phyloP scores from a whole-genome alignment of 53 echinoderm and acorn worm genomes.

The Pentamera pediparva region DNA sequence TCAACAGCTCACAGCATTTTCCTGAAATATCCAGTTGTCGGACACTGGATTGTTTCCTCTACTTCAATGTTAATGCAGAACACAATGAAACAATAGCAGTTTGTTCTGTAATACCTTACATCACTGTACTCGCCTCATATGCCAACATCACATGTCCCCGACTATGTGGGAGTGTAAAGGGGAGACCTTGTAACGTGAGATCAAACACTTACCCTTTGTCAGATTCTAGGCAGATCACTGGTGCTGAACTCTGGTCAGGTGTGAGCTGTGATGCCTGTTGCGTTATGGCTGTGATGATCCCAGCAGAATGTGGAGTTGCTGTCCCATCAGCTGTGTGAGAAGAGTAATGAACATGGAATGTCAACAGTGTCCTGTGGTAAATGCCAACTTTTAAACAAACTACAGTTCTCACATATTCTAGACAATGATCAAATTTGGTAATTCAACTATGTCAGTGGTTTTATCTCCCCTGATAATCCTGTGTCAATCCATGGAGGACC shows the following conservation, averaged over 20 bases:
- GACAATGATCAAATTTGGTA: no score
- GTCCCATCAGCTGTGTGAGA: slow-evolving; percentile 70
- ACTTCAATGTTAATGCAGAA: background rate
- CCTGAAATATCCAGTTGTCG: no score
- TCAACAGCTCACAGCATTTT: no score
- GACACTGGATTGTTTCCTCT: no score
- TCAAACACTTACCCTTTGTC: slow-evolving; percentile 68
- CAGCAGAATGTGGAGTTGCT: slow-evolving; percentile 65
- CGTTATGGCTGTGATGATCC: slow-evolving; percentile 61
- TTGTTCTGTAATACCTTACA: no score
- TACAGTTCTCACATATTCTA: no score
- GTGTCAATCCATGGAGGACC: no score
- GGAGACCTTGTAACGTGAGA: no score
- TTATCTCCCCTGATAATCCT: no score
- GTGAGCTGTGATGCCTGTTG: slow-evolving; percentile 71
- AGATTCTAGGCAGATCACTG: slow-evolving; percentile 89
- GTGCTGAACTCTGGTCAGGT: slow-evolving; percentile 58
- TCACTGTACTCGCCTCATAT: background rate
- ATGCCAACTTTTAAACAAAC: background rate
- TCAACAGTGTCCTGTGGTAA: background rate
- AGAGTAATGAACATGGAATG: background rate
- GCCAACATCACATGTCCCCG: background rate
- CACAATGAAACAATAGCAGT: background rate
- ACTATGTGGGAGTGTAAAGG: background rate
- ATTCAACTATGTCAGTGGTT: no score